Conservation (phyloP, 2,888 invertebrate genomes). For the Eupithecia insigniata region DNA sequence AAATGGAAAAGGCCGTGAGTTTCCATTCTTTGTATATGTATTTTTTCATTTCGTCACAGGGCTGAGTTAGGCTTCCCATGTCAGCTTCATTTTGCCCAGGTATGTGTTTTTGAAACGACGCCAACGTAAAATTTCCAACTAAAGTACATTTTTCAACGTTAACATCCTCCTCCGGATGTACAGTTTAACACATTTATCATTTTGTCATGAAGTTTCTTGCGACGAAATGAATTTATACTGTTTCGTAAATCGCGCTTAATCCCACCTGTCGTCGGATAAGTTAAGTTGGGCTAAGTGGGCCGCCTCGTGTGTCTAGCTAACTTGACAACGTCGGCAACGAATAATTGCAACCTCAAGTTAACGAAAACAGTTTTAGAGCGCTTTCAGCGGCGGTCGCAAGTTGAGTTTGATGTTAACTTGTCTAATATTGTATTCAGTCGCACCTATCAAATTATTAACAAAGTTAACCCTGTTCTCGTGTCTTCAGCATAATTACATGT, state of each 20-base stretch:
- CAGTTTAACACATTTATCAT: constrained; percentile 43
- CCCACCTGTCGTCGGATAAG: constrained; percentile 57
- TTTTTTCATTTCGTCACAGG: neutral
- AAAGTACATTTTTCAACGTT: constrained; percentile 44
- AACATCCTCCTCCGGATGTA: constrained; percentile 40
- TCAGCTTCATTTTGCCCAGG: constrained; percentile 19
- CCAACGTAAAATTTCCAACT: constrained; percentile 34
- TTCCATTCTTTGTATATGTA: too few relatives aligned
- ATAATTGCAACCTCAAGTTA: constrained; percentile 62
- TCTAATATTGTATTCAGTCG: constrained; percentile 30
- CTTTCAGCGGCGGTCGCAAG: constrained; percentile 42
- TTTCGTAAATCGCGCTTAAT: constrained; percentile 57
- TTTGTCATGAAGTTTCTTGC: constrained; percentile 42
- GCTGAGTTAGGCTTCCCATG: neutral
- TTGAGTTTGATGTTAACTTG: constrained; percentile 43
- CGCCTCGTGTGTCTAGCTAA: constrained; percentile 59
- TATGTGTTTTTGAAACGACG: constrained; percentile 28
- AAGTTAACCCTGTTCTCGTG: constrained; percentile 14
- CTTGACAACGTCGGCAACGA: constrained; percentile 51
- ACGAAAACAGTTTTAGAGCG: constrained; percentile 53
- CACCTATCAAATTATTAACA: constrained; percentile 25
- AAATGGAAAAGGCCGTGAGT: too few relatives aligned
- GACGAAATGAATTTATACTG: constrained; percentile 47
- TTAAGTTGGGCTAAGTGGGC: constrained; percentile 54
- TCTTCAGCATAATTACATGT: constrained; percentile 5